phyloP scores from a whole-genome alignment of 2,888 invertebrate species.

The Eumerus sabulonum region DNA sequence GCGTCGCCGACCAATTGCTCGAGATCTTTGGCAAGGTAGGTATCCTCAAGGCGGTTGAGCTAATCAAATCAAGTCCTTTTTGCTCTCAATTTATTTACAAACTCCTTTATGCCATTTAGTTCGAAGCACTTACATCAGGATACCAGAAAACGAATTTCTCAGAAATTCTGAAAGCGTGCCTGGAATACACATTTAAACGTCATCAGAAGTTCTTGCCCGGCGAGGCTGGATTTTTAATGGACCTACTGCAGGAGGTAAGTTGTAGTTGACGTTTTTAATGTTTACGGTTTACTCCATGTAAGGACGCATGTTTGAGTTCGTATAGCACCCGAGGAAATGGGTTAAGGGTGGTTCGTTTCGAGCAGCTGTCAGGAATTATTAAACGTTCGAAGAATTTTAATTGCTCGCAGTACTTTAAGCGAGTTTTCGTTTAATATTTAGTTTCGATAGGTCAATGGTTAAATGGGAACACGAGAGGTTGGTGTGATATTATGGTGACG shows the following conservation, averaged over 20 bases:
- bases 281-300: background rate
- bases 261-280: conserved; percentile 1
- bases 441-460: too few relatives aligned
- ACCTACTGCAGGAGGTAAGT: conserved; percentile 78
- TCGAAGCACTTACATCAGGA: conserved; percentile 76
- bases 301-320: too few relatives aligned
- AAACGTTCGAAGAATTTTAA: background rate
- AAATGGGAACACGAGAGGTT: too few relatives aligned
- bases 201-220: conserved; percentile 77
- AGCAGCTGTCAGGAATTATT: conserved; percentile 1
- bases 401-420: too few relatives aligned
- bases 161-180: conserved; percentile 77
- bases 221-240: conserved; percentile 78
- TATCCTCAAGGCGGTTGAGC: background rate
- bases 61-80: background rate
- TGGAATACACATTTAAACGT: conserved; percentile 76
- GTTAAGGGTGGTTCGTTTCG: too few relatives aligned
- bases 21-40: conserved; percentile 84
- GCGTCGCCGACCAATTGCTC: conserved; percentile 83
- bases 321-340: too few relatives aligned
- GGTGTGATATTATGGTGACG: too few relatives aligned
- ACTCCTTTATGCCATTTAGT: conserved; percentile 62
- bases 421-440: too few relatives aligned
- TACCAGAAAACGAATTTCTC: conserved; percentile 79
- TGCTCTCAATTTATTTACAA: background rate